phyloP scores from a whole-genome alignment of 2,113 vertebrate species.

The Suncus etruscus region DNA sequence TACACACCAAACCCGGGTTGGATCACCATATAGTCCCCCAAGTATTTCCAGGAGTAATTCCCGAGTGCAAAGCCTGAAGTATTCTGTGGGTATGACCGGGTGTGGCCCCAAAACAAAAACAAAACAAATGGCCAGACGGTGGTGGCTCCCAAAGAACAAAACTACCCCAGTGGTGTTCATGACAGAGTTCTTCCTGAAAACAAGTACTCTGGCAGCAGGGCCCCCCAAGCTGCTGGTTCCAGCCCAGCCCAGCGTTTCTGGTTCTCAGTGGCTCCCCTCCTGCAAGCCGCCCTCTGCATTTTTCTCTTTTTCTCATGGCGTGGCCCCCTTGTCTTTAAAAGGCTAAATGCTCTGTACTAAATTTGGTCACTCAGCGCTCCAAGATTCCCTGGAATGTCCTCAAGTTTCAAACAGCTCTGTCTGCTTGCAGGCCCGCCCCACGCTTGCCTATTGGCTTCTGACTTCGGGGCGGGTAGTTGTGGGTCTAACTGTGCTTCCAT shows the following conservation, averaged over 20 bases:
- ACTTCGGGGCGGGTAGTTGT: neutral
- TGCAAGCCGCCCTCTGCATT: constrained; percentile 77
- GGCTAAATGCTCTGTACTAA: constrained; percentile 95
- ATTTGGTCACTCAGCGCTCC: constrained; percentile 97
- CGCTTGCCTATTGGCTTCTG: constrained; percentile 82
- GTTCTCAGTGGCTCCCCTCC: neutral
- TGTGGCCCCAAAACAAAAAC: no score
- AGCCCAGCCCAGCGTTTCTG: constrained; percentile 12
- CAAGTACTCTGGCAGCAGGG: constrained; percentile 58
- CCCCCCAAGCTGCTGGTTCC: accelerated
- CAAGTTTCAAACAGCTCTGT: constrained; percentile 91
- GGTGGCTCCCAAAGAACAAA: neutral
- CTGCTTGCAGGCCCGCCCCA: constrained; percentile 85
- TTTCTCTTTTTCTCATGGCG: constrained; percentile 87
- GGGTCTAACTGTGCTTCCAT: constrained; percentile 81
- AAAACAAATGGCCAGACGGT: neutral
- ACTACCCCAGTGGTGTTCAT: neutral
- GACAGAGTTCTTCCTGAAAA: neutral
- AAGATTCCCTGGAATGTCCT: constrained; percentile 98
- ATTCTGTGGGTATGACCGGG: no score
- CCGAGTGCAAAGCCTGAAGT: no score
- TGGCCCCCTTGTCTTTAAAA: constrained; percentile 96
- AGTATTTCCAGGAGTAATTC: no score
- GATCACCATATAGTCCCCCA: no score
- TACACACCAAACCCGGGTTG: no score